Conservation (phyloP, 2,888 invertebrate species). For the Yponomeuta malinellus region DNA sequence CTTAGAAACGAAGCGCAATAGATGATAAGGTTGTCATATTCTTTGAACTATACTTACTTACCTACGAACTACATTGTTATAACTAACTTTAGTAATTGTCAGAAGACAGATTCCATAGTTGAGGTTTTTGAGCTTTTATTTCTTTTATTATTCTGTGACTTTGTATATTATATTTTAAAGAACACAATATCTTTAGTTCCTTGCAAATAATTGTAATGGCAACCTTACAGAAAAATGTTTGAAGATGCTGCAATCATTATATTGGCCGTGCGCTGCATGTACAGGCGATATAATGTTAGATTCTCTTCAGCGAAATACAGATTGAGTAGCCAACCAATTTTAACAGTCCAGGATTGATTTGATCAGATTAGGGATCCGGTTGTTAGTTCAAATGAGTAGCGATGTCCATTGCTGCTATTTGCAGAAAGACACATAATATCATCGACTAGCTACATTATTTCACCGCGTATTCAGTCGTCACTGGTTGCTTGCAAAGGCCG, state of each 20-base stretch:
- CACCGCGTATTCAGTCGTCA: slow-evolving; percentile 46
- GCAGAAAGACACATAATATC: slow-evolving; percentile 54
- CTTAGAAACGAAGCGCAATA: slow-evolving; percentile 23
- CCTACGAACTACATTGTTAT: not conserved
- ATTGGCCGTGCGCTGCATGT: not conserved
- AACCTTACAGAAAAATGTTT: slow-evolving; percentile 54
- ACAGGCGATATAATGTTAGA: not conserved
- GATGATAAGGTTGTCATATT: slow-evolving; percentile 55
- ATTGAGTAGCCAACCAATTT: slow-evolving; percentile 41
- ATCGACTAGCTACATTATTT: slow-evolving; percentile 67
- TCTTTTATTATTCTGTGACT: not conserved
- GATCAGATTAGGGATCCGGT: slow-evolving; percentile 38
- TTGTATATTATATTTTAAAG: slow-evolving; percentile 6
- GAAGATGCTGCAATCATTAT: slow-evolving; percentile 32
- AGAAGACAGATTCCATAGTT: not conserved
- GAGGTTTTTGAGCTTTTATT: not conserved
- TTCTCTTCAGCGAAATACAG: slow-evolving; percentile 28
- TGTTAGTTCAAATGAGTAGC: slow-evolving; percentile 52
- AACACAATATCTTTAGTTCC: not conserved
- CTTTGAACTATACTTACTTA: not conserved
- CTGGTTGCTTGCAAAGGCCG: slow-evolving; percentile 65
- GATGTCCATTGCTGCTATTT: slow-evolving; percentile 73
- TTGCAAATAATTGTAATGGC: slow-evolving; percentile 43
- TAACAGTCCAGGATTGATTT: slow-evolving; percentile 49
- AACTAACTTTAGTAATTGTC: not conserved